Conservation (phyloP, 2,113 vertebrate genomes). For the Erinaceus europaeus region DNA sequence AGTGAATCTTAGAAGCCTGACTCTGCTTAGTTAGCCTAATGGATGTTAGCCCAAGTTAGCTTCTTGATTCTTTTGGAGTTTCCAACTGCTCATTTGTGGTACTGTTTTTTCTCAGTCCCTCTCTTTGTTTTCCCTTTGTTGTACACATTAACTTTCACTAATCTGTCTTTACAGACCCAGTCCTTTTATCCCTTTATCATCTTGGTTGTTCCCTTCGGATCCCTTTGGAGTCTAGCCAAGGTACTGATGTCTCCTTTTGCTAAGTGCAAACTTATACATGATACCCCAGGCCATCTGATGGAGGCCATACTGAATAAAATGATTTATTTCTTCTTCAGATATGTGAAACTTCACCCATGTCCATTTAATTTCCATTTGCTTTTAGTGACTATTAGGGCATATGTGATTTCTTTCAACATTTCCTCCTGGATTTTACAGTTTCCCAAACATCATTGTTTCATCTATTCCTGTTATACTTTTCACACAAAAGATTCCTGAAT, state of each 20-base stretch:
- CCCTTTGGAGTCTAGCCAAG: slow-evolving; percentile 47
- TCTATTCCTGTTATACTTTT: slow-evolving; percentile 29
- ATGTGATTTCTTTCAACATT: slow-evolving; percentile 73
- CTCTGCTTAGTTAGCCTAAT: background rate
- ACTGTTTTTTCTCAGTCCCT: slow-evolving; percentile 4
- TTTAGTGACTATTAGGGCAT: slow-evolving; percentile 48
- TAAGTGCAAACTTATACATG: slow-evolving; percentile 40
- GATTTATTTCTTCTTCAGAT: slow-evolving; percentile 59
- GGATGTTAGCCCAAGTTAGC: background rate
- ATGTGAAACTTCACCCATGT: slow-evolving; percentile 48
- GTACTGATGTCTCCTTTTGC: slow-evolving; percentile 62
- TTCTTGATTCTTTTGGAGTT: background rate
- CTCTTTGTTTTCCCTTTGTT: slow-evolving; percentile 30
- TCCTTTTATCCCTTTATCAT: slow-evolving; percentile 61
- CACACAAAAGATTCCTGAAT: slow-evolving; percentile 44
- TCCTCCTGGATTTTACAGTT: slow-evolving; percentile 47
- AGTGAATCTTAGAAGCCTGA: background rate
- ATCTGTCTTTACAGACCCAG: slow-evolving; percentile 42
- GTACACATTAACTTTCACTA: slow-evolving; percentile 46
- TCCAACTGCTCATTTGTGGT: background rate
- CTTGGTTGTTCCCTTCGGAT: slow-evolving; percentile 16
- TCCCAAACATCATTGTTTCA: slow-evolving; percentile 53
- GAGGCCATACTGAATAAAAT: slow-evolving; percentile 47
- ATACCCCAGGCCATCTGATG: slow-evolving; percentile 41
- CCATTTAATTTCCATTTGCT: slow-evolving; percentile 58